Conservation (phyloP, 2,888 invertebrate genomes). For the Odontocerum albicorne region DNA sequence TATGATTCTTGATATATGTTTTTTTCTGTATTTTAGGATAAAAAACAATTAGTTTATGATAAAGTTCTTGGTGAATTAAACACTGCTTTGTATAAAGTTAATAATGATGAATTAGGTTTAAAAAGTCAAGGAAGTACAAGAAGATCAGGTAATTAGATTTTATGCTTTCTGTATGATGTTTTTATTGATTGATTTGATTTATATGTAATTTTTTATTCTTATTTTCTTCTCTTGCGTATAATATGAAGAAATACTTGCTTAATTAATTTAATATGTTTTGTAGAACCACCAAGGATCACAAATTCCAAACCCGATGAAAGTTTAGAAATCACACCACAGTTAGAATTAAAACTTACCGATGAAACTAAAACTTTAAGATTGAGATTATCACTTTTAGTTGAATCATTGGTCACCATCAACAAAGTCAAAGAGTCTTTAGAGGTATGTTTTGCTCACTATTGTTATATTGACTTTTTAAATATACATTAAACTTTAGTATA, state of each 20-base stretch:
- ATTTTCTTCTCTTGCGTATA: neutral
- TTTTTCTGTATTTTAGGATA: conserved; percentile 35
- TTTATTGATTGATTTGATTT: neutral
- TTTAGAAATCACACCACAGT: conserved; percentile 54
- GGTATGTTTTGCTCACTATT: no score
- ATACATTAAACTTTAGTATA: neutral
- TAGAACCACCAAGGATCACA: conserved; percentile 38
- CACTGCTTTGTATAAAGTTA: conserved; percentile 69
- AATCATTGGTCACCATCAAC: conserved; percentile 81
- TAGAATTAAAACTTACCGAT: conserved; percentile 50
- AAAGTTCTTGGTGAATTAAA: conserved; percentile 71
- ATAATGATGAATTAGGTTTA: conserved; percentile 52
- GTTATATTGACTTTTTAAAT: no score
- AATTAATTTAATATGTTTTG: conserved; percentile 35
- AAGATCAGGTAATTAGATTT: conserved; percentile 33
- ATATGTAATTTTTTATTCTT: neutral
- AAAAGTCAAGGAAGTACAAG: conserved; percentile 35
- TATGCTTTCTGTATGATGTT: conserved; percentile 1
- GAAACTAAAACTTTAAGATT: conserved; percentile 54
- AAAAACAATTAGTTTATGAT: conserved; percentile 64
- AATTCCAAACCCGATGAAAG: conserved; percentile 45
- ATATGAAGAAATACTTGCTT: neutral
- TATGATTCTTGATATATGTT: conserved; percentile 12
- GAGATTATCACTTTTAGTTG: conserved; percentile 75
- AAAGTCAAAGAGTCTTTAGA: conserved; percentile 86